A percentile compares a stretch with the other conserved stretches of the same genome.
Evolutionary conservation across 2,113 vertebrate species (phyloP).

Genomic region (Rostratula benghalensis): DNA sequence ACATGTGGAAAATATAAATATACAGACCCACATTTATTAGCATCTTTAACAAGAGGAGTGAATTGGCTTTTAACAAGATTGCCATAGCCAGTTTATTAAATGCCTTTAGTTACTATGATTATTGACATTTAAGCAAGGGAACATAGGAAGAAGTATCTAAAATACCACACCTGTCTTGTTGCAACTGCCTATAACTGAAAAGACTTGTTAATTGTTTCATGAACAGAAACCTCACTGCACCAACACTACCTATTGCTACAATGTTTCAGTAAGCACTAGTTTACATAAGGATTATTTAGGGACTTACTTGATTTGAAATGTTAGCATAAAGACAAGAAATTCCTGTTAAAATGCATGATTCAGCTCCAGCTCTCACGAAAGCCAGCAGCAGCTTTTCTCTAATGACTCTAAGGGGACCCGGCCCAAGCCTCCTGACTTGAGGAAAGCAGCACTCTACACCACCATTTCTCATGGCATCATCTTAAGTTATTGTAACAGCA

Average conservation of each 20-base stretch:
- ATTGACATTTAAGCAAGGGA: slow-evolving; percentile 33
- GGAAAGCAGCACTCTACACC: not conserved
- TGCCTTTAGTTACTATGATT: slow-evolving; percentile 1
- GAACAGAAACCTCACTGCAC: not conserved
- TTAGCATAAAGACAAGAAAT: not conserved
- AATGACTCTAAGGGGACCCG: not conserved
- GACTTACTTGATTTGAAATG: not conserved
- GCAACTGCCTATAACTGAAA: not conserved
- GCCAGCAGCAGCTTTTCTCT: not conserved
- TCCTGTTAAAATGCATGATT: not conserved
- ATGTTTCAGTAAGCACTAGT: not conserved
- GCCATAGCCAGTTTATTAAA: not conserved
- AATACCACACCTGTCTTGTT: not conserved
- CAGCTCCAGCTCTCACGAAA: not conserved
- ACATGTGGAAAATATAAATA: not conserved
- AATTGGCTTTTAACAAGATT: not conserved
- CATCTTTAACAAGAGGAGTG: not conserved
- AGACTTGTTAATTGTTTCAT: not conserved
- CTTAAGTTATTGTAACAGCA: not conserved
- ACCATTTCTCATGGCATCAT: not conserved
- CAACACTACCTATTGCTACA: not conserved
- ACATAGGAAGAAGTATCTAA: not conserved
- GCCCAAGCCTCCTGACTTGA: not conserved
- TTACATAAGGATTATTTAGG: not conserved
- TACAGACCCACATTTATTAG: not conserved